Percentiles rank a stretch among this genome's conserved stretches.
Evolutionary conservation across 2,113 vertebrate species (phyloP).

Genomic region (Centrocercus urophasianus): DNA sequence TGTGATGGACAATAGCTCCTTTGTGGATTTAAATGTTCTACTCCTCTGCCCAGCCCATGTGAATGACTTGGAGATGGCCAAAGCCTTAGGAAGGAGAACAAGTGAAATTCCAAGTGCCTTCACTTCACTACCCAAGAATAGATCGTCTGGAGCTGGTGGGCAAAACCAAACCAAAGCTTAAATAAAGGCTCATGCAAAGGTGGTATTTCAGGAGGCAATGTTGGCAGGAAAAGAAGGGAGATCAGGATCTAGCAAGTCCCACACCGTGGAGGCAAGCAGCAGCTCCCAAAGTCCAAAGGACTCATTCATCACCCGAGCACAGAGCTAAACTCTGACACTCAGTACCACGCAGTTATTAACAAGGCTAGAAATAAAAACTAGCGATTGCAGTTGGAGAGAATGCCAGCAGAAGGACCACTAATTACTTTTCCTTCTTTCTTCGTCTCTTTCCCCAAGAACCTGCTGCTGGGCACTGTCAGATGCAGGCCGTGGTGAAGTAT

Average conservation of each 20-base stretch:
- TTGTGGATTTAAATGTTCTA: not conserved
- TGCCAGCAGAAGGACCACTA: not conserved
- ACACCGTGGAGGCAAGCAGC: not conserved
- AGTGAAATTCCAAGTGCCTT: not conserved
- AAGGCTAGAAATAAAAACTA: not conserved
- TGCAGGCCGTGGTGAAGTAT: not conserved
- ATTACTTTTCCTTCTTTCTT: not conserved
- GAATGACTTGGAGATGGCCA: not conserved
- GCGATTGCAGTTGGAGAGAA: not conserved
- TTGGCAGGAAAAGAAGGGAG: not conserved
- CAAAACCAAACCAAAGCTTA: accelerated
- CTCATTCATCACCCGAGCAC: accelerated
- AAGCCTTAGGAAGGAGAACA: not conserved
- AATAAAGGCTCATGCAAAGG: not conserved
- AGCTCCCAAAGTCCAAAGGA: not conserved
- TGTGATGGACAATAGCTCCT: not conserved
- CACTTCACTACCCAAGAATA: not conserved
- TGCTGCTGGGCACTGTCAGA: constrained; percentile 8
- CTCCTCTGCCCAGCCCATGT: not conserved
- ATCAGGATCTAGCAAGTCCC: not conserved
- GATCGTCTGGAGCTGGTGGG: not conserved
- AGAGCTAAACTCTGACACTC: not conserved
- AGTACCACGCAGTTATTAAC: accelerated
- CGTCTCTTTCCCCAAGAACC: not conserved
- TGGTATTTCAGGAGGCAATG: not conserved